A percentile compares a stretch with the other conserved stretches of the same genome.
These are phyloP conservation scores for Apodemia mormo DNA, from an alignment of 2,888 invertebrate species.

Conservation along the genomic window DNA sequence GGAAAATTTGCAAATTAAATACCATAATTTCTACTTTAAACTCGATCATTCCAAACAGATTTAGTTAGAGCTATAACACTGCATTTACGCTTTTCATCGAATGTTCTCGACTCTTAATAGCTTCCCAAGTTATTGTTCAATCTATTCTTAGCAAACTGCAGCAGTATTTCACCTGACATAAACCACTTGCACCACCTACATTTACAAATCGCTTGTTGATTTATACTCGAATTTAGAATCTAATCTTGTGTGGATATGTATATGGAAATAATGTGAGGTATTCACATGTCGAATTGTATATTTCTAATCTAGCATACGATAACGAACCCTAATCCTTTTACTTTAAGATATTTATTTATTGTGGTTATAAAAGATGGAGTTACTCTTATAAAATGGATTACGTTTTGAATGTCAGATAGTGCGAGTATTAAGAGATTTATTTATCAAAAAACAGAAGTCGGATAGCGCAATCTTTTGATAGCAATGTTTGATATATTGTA, in stretches of 20 bases:
- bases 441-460: constrained; percentile 6
- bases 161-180: background rate
- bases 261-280: no score
- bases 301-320: background rate
- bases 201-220: constrained; percentile 7
- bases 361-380: constrained; percentile 17
- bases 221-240: background rate
- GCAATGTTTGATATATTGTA: background rate
- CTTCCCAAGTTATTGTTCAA: background rate
- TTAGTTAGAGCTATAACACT: background rate
- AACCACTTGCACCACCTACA: background rate
- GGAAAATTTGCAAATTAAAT: no score
- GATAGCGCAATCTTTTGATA: constrained; percentile 11
- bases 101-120: background rate
- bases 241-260: background rate
- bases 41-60: background rate
- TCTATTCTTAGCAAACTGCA: background rate
- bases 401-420: background rate
- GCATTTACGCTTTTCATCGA: background rate
- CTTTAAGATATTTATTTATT: background rate
- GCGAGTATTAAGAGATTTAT: constrained; percentile 9
- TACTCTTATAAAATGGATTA: constrained; percentile 12
- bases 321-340: background rate
- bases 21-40: no score
- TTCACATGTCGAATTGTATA: background rate